phyloP scores from a whole-genome alignment of 92 coral and sea anemone species.

The Phenganax stokvisi region DNA sequence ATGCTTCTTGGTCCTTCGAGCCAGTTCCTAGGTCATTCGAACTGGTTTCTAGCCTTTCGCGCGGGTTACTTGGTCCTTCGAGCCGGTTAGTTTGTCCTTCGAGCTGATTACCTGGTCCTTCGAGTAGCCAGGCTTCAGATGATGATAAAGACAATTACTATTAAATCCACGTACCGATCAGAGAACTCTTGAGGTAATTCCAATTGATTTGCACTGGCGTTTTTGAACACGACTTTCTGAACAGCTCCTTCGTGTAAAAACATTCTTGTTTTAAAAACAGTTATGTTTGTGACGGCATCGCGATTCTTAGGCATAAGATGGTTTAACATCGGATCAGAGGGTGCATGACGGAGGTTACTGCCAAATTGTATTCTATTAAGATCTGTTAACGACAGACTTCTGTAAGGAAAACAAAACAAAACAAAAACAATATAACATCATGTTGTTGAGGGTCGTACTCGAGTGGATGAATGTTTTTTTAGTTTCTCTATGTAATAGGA shows the following conservation, averaged over 20 bases:
- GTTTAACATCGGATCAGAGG: slow-evolving; percentile 23
- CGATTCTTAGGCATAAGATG: not conserved
- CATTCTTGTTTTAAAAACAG: slow-evolving; percentile 33
- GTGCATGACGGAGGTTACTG: slow-evolving; percentile 17
- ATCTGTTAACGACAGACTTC: slow-evolving; percentile 29
- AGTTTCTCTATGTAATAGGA: too few species aligned
- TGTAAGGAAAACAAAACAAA: not conserved
- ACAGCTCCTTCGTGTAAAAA: slow-evolving; percentile 80
- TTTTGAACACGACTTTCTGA: slow-evolving; percentile 62
- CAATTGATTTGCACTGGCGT: not conserved
- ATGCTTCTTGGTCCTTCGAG: not conserved
- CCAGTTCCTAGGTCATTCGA: too few species aligned
- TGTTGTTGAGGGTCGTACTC: not conserved
- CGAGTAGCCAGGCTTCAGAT: too few species aligned
- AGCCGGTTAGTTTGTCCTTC: too few species aligned
- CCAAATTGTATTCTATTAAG: not conserved
- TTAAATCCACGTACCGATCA: slow-evolving; percentile 12
- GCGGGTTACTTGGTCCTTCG: too few species aligned
- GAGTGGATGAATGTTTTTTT: not conserved
- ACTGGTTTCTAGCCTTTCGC: too few species aligned
- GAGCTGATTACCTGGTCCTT: too few species aligned
- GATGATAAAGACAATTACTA: not conserved
- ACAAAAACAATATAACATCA: not conserved
- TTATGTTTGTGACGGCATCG: slow-evolving; percentile 17
- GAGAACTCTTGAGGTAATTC: slow-evolving; percentile 24